Evolutionary conservation across 2,113 vertebrate genomes (phyloP).

Genomic region (Ceyx melanurus): DNA sequence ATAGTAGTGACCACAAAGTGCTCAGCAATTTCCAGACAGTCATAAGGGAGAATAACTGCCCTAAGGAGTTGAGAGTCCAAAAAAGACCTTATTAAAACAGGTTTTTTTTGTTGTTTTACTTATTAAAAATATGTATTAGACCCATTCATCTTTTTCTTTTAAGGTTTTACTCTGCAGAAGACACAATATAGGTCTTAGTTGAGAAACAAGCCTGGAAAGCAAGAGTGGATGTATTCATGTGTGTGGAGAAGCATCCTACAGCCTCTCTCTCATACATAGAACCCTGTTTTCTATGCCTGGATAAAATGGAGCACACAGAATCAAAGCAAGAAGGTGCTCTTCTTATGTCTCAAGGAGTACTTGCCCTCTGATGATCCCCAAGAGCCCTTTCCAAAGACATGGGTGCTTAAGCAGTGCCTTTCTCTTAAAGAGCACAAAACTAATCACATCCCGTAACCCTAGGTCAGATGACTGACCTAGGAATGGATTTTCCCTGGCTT

Average conservation of each 20-base stretch:
- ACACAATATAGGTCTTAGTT: background rate
- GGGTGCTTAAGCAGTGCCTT: background rate
- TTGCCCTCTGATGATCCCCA: background rate
- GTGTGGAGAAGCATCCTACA: background rate
- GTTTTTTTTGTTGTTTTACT: background rate
- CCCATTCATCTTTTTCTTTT: slow-evolving; percentile 21
- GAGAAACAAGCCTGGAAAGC: background rate
- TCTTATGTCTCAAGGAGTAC: background rate
- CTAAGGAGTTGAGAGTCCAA: background rate
- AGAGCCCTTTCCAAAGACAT: background rate
- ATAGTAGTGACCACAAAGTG: slow-evolving; percentile 36
- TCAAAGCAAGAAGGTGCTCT: background rate
- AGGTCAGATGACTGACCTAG: background rate
- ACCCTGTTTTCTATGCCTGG: background rate
- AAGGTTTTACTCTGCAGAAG: background rate
- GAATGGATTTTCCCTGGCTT: background rate
- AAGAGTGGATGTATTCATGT: background rate
- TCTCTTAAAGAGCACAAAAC: background rate
- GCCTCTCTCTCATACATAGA: background rate
- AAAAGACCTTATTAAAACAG: slow-evolving; percentile 8
- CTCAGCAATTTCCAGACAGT: slow-evolving; percentile 33
- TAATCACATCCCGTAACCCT: background rate
- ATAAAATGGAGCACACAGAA: background rate
- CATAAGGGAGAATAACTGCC: background rate
- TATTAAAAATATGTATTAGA: background rate